Evolutionary conservation across 2,113 vertebrate species (phyloP), one percentile per base, ranked within the genome.

Genomic region (Nothocercus julius): DNA sequence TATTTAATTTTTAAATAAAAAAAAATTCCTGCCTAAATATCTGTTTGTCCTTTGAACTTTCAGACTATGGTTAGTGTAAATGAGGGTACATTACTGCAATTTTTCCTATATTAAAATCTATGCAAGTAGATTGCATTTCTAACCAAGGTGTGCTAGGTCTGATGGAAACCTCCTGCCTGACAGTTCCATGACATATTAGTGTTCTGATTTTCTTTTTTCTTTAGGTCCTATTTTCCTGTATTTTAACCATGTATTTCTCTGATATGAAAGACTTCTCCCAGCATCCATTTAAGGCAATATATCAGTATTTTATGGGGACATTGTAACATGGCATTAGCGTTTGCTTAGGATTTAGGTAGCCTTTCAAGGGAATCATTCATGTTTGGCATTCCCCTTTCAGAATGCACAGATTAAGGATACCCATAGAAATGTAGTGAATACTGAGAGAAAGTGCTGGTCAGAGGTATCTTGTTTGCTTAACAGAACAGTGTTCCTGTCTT

Each of bases 231-330:
- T 85, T 77, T 85, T 74, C 28, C 28, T 92, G 30, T 68, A 68
- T 88, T 92, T 83, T 68, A 67, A 38, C 17, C 28, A 28, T 66
- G 70, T 85, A 63, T 83, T 45, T 54, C 69, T 90, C 94, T 95
- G 85, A 95, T 85, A 76, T 81, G 61, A 63, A 59, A 3, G 6
- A 91, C 54, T 92, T 68, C 61, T 94, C 59, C 32, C 40, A 6
- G 3, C 16, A 34, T 85, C 78, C 54, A 58, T 85, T 85, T 30
- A 75, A 92, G 64, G 83, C 47, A 62, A 89, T 38, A 40, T 67
- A 40, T 75, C 24, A 40, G 54, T 36, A 12, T 88, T 93, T 92
- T 86, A 81, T 68, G 64, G 80, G 40, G 21, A 28, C 7, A 1
- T 90, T 90, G 44, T 38, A 2, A 0, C 42, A 20, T 12, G 32